phyloP scores from a whole-genome alignment of 2,113 vertebrate species.

The Chaetura pelagica region DNA sequence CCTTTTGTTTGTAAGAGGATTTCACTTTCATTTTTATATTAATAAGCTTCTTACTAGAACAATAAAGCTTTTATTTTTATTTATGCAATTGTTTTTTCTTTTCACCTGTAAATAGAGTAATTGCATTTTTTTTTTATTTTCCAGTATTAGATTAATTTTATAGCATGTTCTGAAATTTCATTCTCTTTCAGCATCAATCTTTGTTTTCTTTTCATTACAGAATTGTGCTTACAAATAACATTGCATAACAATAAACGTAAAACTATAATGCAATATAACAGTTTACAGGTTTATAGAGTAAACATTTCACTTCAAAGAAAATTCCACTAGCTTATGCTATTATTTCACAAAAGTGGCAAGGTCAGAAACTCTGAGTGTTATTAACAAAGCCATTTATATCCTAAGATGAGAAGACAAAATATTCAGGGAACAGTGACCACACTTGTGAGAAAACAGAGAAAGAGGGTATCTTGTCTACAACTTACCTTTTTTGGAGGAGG shows the following conservation, averaged over 20 bases:
- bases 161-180: constrained; percentile 66
- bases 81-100: constrained; percentile 53
- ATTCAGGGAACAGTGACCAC: neutral
- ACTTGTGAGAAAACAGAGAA: neutral
- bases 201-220: constrained; percentile 67
- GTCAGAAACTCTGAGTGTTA: constrained; percentile 35
- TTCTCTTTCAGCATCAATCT: constrained; percentile 71
- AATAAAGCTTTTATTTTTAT: constrained; percentile 67
- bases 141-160: constrained; percentile 74
- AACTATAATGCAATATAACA: constrained; percentile 52
- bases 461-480: neutral
- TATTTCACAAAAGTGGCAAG: constrained; percentile 39
- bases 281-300: constrained; percentile 63
- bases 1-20: constrained; percentile 10
- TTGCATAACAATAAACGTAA: constrained; percentile 61
- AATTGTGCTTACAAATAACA: constrained; percentile 72
- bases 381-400: constrained; percentile 20
- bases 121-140: constrained; percentile 66
- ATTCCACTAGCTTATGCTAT: constrained; percentile 24
- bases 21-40: constrained; percentile 3
- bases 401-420: neutral
- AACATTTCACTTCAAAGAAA: constrained; percentile 69
- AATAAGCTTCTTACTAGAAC: constrained; percentile 14
- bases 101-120: constrained; percentile 69
- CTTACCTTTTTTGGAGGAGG: neutral